These are phyloP conservation scores for Plutomurus gul DNA, from an alignment of 1,140 invertebrate genomes.

Conservation along the genomic window DNA sequence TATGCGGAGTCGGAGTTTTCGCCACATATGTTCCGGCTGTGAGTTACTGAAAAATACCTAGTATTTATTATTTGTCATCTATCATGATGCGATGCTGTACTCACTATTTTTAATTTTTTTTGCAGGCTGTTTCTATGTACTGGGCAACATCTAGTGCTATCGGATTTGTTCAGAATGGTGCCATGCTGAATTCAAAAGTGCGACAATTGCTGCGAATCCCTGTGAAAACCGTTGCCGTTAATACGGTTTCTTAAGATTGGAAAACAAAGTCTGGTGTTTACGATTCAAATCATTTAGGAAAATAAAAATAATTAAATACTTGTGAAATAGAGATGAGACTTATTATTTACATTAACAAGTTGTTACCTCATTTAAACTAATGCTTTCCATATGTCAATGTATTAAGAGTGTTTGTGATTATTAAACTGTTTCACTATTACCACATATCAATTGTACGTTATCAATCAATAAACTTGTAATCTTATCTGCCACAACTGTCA, in stretches of 20 bases:
- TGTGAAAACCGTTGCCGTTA: not conserved
- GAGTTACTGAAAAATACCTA: conserved; percentile 16
- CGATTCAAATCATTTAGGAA: not conserved
- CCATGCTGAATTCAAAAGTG: conserved; percentile 15
- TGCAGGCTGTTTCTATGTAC: conserved; percentile 49
- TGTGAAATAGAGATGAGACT: too few relatives aligned
- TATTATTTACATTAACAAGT: too few relatives aligned
- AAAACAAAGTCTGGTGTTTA: not conserved
- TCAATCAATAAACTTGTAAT: too few relatives aligned
- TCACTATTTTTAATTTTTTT: not conserved
- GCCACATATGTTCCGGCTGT: conserved; percentile 44
- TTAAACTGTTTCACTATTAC: too few relatives aligned
- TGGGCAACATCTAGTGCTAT: conserved; percentile 47
- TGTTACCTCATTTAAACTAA: too few relatives aligned
- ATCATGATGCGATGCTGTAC: not conserved
- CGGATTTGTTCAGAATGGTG: conserved; percentile 37
- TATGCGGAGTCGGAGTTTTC: conserved; percentile 39
- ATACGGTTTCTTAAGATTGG: too few relatives aligned
- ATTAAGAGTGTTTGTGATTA: too few relatives aligned
- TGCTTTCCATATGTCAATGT: too few relatives aligned
- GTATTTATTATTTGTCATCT: not conserved
- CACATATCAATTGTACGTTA: too few relatives aligned
- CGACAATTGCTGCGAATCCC: conserved; percentile 29
- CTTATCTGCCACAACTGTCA: too few relatives aligned
- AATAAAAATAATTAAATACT: not conserved